A percentile compares a stretch with the other conserved stretches of the same genome.
phyloP scores from a whole-genome alignment of 2,797 vertebrate species.

The Falco peregrinus region DNA sequence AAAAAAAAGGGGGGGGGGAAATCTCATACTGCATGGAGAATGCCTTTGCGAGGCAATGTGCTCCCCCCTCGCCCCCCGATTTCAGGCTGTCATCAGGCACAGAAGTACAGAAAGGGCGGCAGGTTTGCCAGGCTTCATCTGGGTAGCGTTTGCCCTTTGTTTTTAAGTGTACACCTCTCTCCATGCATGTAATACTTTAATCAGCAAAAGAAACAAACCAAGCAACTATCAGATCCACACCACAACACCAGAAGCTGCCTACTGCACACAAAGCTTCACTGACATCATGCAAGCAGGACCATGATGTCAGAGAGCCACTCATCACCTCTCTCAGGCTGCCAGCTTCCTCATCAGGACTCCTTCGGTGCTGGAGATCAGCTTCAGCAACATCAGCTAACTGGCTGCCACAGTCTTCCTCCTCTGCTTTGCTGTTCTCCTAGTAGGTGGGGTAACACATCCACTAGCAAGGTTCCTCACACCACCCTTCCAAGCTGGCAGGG shows the following conservation, averaged over 20 bases:
- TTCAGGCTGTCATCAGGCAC: not conserved
- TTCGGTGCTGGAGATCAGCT: conserved; percentile 76
- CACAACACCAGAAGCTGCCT: not conserved
- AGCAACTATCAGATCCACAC: not conserved
- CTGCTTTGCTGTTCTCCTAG: conserved; percentile 80
- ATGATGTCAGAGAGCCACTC: not conserved
- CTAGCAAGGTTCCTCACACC: not conserved
- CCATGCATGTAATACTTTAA: fast-evolving
- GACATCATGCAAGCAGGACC: not conserved
- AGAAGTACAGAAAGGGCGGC: not conserved
- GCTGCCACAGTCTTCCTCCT: not conserved
- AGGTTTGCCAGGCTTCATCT: not conserved
- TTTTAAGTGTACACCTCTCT: not conserved
- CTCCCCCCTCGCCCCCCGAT: not conserved
- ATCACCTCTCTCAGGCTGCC: conserved; percentile 61
- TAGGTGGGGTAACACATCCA: not conserved
- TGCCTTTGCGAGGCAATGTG: fast-evolving
- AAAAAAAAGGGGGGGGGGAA: too few species aligned
- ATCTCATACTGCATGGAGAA: fast-evolving
- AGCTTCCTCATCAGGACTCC: conserved; percentile 74
- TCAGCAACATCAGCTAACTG: conserved; percentile 74
- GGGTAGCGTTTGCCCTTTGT: not conserved
- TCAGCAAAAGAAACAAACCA: not conserved
- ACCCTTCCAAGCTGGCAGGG: fast-evolving
- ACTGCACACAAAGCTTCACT: not conserved